Conservation (phyloP, 1,140 invertebrate genomes). For the Radopholus similis region DNA sequence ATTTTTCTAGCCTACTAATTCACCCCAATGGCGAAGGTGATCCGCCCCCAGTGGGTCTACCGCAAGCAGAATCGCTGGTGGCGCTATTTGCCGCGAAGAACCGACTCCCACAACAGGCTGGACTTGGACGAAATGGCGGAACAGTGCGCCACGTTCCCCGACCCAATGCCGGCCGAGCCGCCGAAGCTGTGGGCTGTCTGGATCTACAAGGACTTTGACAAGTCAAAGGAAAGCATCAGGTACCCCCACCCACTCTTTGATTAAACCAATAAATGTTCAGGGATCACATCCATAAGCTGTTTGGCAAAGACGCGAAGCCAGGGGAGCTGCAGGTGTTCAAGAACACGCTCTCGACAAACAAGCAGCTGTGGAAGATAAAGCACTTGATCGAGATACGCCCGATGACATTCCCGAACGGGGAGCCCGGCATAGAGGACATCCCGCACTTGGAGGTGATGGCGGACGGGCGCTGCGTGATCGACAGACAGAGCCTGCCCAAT, state of each 20-base stretch:
- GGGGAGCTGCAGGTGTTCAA: slow-evolving; percentile 53
- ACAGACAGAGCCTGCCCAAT: slow-evolving; percentile 22
- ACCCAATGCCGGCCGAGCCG: slow-evolving; percentile 39
- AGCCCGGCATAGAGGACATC: slow-evolving; percentile 50
- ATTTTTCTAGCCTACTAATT: too few species aligned
- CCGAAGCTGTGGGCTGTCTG: slow-evolving; percentile 57
- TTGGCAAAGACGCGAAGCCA: slow-evolving; percentile 44
- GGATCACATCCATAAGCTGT: slow-evolving; percentile 30
- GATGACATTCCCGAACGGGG: slow-evolving; percentile 53
- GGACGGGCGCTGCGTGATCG: slow-evolving; percentile 49
- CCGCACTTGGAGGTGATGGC: slow-evolving; percentile 29
- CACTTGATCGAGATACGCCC: slow-evolving; percentile 55
- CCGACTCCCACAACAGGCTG: slow-evolving; percentile 39
- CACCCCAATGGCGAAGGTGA: slow-evolving; percentile 39
- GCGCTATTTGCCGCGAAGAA: slow-evolving; percentile 51
- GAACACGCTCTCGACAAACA: slow-evolving; percentile 51
- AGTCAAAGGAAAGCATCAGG: background rate
- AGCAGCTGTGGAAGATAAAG: slow-evolving; percentile 54
- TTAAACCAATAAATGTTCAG: background rate
- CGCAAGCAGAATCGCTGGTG: slow-evolving; percentile 45
- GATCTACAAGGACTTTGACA: slow-evolving; percentile 46
- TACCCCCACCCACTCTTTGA: background rate
- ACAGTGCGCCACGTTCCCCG: slow-evolving; percentile 34
- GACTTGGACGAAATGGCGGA: slow-evolving; percentile 43
- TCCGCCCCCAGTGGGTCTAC: slow-evolving; percentile 46